Conservation (phyloP, 2,797 vertebrate genomes). For the Apogon talboti region DNA sequence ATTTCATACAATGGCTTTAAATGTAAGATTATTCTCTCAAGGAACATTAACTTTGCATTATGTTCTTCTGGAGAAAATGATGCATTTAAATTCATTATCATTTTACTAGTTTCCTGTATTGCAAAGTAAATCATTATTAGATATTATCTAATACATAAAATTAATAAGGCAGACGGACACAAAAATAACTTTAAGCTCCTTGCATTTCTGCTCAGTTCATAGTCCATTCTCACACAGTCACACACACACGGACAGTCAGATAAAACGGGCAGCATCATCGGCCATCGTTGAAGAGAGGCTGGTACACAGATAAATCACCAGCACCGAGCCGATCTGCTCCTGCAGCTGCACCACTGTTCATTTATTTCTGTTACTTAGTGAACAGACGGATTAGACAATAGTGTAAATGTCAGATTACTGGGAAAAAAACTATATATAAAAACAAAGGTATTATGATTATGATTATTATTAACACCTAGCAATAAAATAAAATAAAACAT, state of each 20-base stretch:
- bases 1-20: no score
- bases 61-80: no score
- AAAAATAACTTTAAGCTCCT: conserved; percentile 7
- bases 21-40: no score
- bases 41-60: no score
- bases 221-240: conserved; percentile 5
- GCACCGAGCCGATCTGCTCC: conserved; percentile 15
- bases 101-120: not conserved
- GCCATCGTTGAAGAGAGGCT: conserved; percentile 19
- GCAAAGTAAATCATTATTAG: not conserved
- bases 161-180: not conserved
- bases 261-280: conserved; percentile 7
- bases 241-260: conserved; percentile 13
- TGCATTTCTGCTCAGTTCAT: not conserved
- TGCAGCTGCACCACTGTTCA: not conserved
- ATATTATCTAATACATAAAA: conserved; percentile 6
- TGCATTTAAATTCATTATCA: no score
- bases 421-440: not conserved
- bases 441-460: not conserved
- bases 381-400: conserved; percentile 15
- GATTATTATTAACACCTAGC: not conserved
- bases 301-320: conserved; percentile 26
- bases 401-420: not conserved
- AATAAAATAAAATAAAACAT: no score
- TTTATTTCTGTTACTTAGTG: conserved; percentile 18